A percentile compares a stretch with the other conserved stretches of the same genome.
Conservation (phyloP, 2,797 vertebrate genomes). For the Anas bahamensis region DNA sequence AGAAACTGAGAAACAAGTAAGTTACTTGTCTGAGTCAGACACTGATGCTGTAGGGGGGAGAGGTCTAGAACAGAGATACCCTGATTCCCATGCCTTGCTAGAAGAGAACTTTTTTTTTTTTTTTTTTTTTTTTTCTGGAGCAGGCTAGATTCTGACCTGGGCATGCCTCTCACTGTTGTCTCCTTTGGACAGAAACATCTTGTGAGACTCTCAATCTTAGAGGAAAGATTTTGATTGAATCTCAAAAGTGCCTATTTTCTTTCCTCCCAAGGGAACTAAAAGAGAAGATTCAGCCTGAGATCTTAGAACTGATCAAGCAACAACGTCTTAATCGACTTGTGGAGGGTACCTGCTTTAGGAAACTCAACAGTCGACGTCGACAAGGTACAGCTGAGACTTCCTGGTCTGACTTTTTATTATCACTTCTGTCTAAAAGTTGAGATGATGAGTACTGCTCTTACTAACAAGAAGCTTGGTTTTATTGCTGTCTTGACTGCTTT, state of each 20-base stretch:
- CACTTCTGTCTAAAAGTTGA: neutral
- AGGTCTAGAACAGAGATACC: neutral
- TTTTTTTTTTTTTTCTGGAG: neutral
- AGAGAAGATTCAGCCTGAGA: constrained; percentile 99
- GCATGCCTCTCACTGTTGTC: neutral
- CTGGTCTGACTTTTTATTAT: neutral
- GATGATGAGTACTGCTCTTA: neutral
- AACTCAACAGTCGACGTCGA: constrained; percentile 95
- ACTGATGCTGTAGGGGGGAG: neutral
- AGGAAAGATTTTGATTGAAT: neutral
- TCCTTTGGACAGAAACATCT: neutral
- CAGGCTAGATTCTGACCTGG: neutral
- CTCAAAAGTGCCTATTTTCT: constrained; percentile 38
- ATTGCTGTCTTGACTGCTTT: neutral
- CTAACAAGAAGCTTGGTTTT: neutral
- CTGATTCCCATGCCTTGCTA: neutral
- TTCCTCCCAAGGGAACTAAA: constrained; percentile 89
- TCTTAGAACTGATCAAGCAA: constrained; percentile 98
- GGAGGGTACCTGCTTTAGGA: constrained; percentile 98
- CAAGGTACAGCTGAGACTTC: constrained; percentile 85
- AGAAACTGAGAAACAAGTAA: neutral
- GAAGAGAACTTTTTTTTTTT: neutral
- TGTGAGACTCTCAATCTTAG: neutral
- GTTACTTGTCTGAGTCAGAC: neutral
- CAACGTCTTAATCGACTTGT: constrained; percentile 97